phyloP scores from a whole-genome alignment of 2,888 invertebrate genomes.

The Odiellus spinosus region DNA sequence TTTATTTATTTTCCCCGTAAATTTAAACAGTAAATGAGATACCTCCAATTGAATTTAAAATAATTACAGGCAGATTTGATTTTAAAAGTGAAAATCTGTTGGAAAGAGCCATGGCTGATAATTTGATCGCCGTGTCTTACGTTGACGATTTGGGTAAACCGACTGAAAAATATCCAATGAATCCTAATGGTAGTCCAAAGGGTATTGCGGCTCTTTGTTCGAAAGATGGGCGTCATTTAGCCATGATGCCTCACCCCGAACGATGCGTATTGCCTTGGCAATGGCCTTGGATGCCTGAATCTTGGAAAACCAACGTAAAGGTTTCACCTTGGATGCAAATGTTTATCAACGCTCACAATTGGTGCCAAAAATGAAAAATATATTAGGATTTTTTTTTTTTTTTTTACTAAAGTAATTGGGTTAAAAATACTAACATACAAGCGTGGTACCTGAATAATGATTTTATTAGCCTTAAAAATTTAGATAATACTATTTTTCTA shows the following conservation, averaged over 20 bases:
- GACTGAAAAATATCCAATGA: constrained; percentile 60
- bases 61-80: constrained; percentile 32
- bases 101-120: constrained; percentile 29
- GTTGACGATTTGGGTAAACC: constrained; percentile 59
- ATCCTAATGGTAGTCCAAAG: constrained; percentile 76
- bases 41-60: too few relatives aligned
- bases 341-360: constrained; percentile 61
- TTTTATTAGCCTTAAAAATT: too few relatives aligned
- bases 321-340: constrained; percentile 80
- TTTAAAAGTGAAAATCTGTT: constrained; percentile 32
- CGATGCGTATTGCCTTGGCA: constrained; percentile 78
- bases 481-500: too few relatives aligned
- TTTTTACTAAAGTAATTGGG: too few relatives aligned
- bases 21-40: too few relatives aligned
- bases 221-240: constrained; percentile 76
- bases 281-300: constrained; percentile 52
- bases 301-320: constrained; percentile 29
- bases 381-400: too few relatives aligned
- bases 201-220: constrained; percentile 85
- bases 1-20: constrained; percentile 1
- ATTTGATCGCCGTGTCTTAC: constrained; percentile 62
- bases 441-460: too few relatives aligned
- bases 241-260: constrained; percentile 98
- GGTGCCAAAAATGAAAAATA: constrained; percentile 14
- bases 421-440: too few relatives aligned